phyloP scores from a whole-genome alignment of 2,113 vertebrate genomes.

The Neopipo cinnamomea region DNA sequence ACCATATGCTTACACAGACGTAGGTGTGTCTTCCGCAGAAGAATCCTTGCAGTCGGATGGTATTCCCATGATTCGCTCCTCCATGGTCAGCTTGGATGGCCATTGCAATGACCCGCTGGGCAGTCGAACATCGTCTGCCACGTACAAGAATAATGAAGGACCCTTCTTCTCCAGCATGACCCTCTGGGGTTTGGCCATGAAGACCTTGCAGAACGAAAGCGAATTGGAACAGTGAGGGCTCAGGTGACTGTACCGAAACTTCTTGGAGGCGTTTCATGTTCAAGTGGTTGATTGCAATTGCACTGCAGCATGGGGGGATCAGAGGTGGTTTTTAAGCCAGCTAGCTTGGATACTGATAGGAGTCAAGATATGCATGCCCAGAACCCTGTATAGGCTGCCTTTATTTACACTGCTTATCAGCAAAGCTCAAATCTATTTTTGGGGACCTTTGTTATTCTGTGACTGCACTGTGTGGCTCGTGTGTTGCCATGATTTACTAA shows the following conservation, averaged over 20 bases:
- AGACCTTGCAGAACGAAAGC: slow-evolving; percentile 89
- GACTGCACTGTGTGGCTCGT: neutral
- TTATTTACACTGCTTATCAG: neutral
- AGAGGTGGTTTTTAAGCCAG: neutral
- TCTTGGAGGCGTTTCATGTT: neutral
- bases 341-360: neutral
- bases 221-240: slow-evolving; percentile 82
- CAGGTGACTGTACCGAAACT: neutral
- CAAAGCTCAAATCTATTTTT: neutral
- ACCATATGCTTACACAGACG: slow-evolving; percentile 22
- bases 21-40: neutral
- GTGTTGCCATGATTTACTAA: neutral
- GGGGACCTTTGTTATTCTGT: neutral
- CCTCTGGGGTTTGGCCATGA: slow-evolving; percentile 92
- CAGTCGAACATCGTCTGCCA: slow-evolving; percentile 32
- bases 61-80: slow-evolving; percentile 58
- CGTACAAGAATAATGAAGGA: slow-evolving; percentile 76
- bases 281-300: neutral
- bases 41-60: slow-evolving; percentile 49
- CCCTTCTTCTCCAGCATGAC: slow-evolving; percentile 90
- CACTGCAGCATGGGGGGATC: neutral
- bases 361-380: neutral
- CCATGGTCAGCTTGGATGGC: slow-evolving; percentile 66
- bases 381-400: neutral
- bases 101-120: slow-evolving; percentile 69